A percentile compares a stretch with the other conserved stretches of the same genome.
Conservation (phyloP, 2,888 invertebrate genomes). For the Ctena decussata region DNA sequence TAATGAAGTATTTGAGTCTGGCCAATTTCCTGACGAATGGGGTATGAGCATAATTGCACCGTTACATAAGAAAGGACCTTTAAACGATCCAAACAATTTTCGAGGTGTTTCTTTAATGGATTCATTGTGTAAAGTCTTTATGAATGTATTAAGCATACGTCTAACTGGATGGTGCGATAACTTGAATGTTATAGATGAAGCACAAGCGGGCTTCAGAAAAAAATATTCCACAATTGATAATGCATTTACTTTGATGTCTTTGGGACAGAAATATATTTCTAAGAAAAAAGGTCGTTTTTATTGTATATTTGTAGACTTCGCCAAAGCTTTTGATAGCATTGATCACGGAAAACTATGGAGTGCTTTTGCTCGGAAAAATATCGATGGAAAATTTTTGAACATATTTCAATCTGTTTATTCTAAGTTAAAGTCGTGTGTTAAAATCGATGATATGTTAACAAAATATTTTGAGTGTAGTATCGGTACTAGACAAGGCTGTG, state of each 20-base stretch:
- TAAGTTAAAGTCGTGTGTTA: not conserved
- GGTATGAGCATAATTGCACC: not conserved
- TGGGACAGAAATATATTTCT: not conserved
- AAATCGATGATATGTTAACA: slow-evolving; percentile 1
- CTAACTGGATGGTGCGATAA: not conserved
- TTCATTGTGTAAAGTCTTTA: not conserved
- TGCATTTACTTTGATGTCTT: not conserved
- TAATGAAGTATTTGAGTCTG: not conserved
- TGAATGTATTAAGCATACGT: not conserved
- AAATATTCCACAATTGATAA: not conserved
- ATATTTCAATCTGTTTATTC: not conserved
- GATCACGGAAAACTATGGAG: not conserved
- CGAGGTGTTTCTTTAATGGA: not conserved
- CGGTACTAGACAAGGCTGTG: slow-evolving; percentile 9
- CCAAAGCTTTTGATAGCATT: not conserved
- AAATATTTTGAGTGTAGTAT: not conserved
- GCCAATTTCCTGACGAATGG: not conserved
- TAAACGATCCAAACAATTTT: not conserved
- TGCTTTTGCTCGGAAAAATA: not conserved
- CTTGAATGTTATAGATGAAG: not conserved
- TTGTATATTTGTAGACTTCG: not conserved
- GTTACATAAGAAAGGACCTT: not conserved
- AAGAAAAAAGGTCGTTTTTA: not conserved
- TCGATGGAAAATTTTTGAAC: not conserved
- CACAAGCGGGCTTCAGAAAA: not conserved